These are phyloP conservation scores for Plectropomus leopardus DNA, from an alignment of 2,113 vertebrate genomes.

Conservation along the genomic window DNA sequence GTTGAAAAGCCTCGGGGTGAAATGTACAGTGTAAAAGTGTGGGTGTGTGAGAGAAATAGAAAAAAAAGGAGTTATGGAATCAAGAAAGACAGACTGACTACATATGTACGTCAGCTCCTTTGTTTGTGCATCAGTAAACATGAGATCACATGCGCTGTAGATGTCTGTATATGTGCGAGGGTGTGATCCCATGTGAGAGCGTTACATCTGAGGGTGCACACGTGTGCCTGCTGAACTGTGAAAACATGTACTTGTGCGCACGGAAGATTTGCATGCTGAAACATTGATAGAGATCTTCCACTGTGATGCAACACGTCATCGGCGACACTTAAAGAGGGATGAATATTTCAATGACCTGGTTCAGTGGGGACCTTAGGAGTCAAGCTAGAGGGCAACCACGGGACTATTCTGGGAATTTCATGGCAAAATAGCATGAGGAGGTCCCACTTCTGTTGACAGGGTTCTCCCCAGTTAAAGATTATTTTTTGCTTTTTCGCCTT, in stretches of 20 bases:
- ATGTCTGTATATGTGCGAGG: constrained; percentile 30
- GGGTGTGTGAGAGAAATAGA: constrained; percentile 8
- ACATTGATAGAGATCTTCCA: constrained; percentile 58
- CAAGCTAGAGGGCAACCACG: constrained; percentile 39
- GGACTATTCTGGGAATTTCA: constrained; percentile 39
- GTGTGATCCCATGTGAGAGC: constrained; percentile 39
- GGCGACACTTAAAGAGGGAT: constrained; percentile 65
- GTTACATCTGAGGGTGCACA: constrained; percentile 26
- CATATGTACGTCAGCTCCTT: constrained; percentile 33
- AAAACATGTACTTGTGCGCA: constrained; percentile 30
- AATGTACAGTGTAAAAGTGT: constrained; percentile 11
- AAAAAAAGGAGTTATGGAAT: background rate
- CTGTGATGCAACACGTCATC: constrained; percentile 59
- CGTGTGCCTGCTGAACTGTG: constrained; percentile 38
- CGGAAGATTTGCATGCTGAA: constrained; percentile 51
- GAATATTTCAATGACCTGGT: constrained; percentile 72
- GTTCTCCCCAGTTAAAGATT: constrained; percentile 24
- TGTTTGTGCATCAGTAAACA: constrained; percentile 51
- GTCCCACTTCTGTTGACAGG: constrained; percentile 17
- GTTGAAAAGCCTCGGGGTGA: constrained; percentile 36
- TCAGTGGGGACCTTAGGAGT: constrained; percentile 33
- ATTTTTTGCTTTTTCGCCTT: too few species aligned
- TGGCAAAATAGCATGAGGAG: constrained; percentile 16
- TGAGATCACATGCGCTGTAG: constrained; percentile 36
- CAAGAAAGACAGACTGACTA: background rate